These are phyloP conservation scores for Dasypolia templi DNA, from an alignment of 2,888 invertebrate species.

Conservation along the genomic window DNA sequence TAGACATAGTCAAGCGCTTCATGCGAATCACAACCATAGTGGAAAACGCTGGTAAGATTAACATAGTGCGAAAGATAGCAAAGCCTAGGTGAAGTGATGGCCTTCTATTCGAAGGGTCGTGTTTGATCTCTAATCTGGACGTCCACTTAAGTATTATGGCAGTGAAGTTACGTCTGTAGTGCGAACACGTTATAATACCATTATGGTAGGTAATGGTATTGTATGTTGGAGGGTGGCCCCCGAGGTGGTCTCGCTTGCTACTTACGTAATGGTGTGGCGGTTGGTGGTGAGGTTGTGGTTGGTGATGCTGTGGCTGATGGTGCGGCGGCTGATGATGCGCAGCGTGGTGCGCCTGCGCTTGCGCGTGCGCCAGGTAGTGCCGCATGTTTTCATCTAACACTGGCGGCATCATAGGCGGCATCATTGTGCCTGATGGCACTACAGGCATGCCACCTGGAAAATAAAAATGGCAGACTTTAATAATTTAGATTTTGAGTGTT, in stretches of 20 bases:
- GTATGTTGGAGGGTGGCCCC: background rate
- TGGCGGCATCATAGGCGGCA: conserved; percentile 96
- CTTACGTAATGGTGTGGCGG: conserved; percentile 93
- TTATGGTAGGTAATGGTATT: background rate
- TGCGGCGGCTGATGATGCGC: conserved; percentile 88
- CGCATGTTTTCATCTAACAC: conserved; percentile 97
- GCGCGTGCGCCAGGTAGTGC: conserved; percentile 94
- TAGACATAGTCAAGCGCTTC: background rate
- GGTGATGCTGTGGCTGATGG: conserved; percentile 89
- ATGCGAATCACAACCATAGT: background rate
- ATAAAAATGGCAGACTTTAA: conserved; percentile 4
- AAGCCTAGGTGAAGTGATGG: background rate
- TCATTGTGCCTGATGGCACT: conserved; percentile 94
- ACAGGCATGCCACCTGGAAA: conserved; percentile 93
- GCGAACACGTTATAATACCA: background rate
- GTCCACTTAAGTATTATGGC: background rate
- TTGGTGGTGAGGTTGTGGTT: conserved; percentile 94
- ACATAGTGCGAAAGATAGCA: background rate
- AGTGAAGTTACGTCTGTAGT: background rate
- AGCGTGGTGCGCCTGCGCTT: conserved; percentile 89
- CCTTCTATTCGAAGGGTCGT: background rate
- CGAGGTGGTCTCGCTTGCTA: conserved; percentile 53
- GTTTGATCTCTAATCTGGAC: background rate
- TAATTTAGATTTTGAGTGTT: background rate
- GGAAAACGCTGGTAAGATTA: background rate